A percentile compares a stretch with the other conserved stretches of the same genome.
Conservation (phyloP, 2,888 invertebrate genomes). For the Tillus elongatus region DNA sequence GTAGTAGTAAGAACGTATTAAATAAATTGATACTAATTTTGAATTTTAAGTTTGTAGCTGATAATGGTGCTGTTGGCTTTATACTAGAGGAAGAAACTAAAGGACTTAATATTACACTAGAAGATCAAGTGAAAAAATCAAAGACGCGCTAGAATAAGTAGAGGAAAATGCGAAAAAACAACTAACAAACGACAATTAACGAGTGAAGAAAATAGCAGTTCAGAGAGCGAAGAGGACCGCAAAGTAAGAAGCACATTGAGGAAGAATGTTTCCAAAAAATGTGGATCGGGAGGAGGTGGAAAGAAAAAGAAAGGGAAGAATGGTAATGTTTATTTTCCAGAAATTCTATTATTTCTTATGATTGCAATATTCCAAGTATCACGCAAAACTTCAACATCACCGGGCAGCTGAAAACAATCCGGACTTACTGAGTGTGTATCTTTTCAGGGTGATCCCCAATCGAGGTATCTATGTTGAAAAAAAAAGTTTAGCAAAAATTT, state of each 20-base stretch:
- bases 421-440: no score
- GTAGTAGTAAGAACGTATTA: conserved; percentile 3
- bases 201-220: conserved; percentile 2
- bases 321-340: background rate
- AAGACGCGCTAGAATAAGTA: background rate
- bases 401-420: no score
- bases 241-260: conserved; percentile 1
- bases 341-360: background rate
- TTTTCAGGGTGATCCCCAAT: no score
- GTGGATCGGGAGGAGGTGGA: conserved; percentile 1
- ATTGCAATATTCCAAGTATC: background rate
- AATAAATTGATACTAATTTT: background rate
- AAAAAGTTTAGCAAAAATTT: no score
- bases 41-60: background rate
- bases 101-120: background rate
- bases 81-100: no score
- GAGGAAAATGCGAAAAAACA: background rate
- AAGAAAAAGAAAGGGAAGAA: conserved; percentile 1
- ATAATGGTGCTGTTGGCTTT: background rate
- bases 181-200: background rate
- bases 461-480: no score
- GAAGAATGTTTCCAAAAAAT: background rate
- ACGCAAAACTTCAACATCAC: no score
- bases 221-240: conserved; percentile 1
- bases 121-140: background rate